Conservation (phyloP, 2,113 vertebrate genomes). For the Alethe castanea region DNA sequence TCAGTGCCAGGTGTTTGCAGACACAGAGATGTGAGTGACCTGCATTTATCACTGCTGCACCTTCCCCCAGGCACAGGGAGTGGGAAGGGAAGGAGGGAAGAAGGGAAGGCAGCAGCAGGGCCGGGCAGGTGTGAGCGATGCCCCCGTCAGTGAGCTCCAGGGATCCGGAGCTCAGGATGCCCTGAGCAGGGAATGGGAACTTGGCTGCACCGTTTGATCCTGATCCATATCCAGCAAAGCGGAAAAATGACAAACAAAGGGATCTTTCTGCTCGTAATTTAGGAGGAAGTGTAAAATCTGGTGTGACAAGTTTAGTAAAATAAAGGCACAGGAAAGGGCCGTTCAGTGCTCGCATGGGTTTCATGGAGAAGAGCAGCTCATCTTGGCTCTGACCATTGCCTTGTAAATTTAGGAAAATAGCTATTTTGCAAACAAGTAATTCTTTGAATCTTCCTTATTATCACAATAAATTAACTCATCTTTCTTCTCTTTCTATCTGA, state of each 20-base stretch:
- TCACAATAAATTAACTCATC: background rate
- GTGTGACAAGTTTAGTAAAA: constrained; percentile 52
- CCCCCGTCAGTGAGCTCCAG: background rate
- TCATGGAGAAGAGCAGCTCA: background rate
- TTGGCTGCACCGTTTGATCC: background rate
- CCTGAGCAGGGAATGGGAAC: background rate
- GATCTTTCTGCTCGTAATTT: constrained; percentile 44
- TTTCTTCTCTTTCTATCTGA: background rate
- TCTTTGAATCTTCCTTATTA: background rate
- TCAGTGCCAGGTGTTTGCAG: background rate
- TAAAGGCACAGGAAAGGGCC: constrained; percentile 6
- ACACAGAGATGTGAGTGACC: background rate
- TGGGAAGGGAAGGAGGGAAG: background rate
- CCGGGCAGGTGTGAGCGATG: background rate
- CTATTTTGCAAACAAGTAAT: background rate
- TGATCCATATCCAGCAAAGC: background rate
- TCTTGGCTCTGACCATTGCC: background rate
- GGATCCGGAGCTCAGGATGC: background rate
- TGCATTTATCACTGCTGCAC: fast-evolving
- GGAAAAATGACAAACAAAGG: constrained; percentile 53
- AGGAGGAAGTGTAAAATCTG: constrained; percentile 55
- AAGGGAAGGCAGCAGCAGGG: background rate
- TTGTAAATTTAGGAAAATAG: background rate
- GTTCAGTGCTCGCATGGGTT: background rate
- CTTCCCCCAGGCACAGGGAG: background rate